phyloP scores from a whole-genome alignment of 2,888 invertebrate genomes.

The Lysandra coridon region DNA sequence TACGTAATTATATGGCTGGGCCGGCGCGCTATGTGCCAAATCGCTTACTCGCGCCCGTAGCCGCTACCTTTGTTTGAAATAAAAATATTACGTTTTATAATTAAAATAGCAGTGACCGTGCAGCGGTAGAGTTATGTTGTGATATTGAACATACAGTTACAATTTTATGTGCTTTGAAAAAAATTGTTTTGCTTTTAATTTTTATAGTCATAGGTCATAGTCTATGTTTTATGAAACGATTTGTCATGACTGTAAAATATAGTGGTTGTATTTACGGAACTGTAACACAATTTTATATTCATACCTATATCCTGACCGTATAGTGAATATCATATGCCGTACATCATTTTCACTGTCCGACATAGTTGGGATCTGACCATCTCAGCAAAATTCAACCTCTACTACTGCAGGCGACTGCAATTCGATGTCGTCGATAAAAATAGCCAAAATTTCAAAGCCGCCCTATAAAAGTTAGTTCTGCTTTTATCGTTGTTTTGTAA shows the following conservation, averaged over 20 bases:
- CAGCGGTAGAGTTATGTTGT: background rate
- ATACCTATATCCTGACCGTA: background rate
- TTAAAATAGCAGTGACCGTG: background rate
- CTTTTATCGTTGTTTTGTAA: too few species aligned
- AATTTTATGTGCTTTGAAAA: background rate
- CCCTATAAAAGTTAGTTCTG: too few species aligned
- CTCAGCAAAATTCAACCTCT: constrained; percentile 24
- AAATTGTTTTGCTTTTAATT: background rate
- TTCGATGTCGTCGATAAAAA: background rate
- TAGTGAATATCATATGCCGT: constrained; percentile 6
- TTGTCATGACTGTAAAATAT: background rate
- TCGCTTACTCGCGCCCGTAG: constrained; percentile 50
- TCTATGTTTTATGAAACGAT: background rate
- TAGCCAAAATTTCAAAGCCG: background rate
- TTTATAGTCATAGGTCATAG: background rate
- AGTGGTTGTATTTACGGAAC: background rate
- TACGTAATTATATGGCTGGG: constrained; percentile 74
- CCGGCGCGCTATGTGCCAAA: constrained; percentile 38
- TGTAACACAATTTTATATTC: background rate
- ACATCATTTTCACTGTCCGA: constrained; percentile 11
- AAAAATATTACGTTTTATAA: constrained; percentile 24
- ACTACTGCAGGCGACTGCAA: background rate
- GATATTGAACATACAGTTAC: background rate
- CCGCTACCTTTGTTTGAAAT: constrained; percentile 51
- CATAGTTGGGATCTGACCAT: constrained; percentile 11